These are phyloP conservation scores for Actinopyga echinites DNA, from an alignment of 53 echinoderm and acorn worm species.

Conservation along the genomic window DNA sequence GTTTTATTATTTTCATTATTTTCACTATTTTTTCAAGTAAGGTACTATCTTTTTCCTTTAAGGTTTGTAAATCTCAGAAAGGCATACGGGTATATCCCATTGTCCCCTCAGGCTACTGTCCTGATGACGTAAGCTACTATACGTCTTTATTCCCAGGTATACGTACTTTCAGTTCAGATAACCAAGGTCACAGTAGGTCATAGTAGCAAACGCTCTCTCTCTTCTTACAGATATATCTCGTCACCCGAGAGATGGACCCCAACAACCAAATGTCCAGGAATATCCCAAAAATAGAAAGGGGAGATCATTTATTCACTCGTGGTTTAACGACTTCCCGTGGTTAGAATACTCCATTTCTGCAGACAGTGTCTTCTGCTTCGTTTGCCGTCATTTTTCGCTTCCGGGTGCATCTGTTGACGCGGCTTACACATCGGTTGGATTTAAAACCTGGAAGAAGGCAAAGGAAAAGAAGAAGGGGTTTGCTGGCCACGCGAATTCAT, in stretches of 20 bases:
- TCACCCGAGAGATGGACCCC: constrained; percentile 26
- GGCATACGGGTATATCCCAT: too few relatives aligned
- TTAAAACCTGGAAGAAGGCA: constrained; percentile 31
- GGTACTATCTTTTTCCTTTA: too few relatives aligned
- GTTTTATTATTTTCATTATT: too few relatives aligned
- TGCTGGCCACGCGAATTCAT: constrained; percentile 9
- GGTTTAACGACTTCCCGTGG: constrained; percentile 25
- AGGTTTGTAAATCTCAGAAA: too few relatives aligned
- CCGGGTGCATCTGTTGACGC: constrained; percentile 16
- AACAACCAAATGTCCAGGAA: constrained; percentile 7
- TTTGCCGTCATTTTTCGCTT: constrained; percentile 19
- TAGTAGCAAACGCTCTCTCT: too few relatives aligned
- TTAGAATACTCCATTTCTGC: constrained; percentile 14
- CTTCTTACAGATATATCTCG: constrained; percentile 16
- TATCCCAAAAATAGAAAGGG: constrained; percentile 13
- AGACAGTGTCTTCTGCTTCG: constrained; percentile 21
- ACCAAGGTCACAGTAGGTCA: too few relatives aligned
- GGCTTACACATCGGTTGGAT: constrained; percentile 22
- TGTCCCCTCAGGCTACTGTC: too few relatives aligned
- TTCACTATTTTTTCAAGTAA: too few relatives aligned
- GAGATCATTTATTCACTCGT: constrained; percentile 8
- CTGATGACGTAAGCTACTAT: too few relatives aligned
- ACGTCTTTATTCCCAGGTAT: too few relatives aligned
- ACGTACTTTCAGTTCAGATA: too few relatives aligned
- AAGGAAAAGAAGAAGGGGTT: constrained; percentile 23